Conservation (phyloP, 1,140 invertebrate genomes). For the Penaeus japonicus region DNA sequence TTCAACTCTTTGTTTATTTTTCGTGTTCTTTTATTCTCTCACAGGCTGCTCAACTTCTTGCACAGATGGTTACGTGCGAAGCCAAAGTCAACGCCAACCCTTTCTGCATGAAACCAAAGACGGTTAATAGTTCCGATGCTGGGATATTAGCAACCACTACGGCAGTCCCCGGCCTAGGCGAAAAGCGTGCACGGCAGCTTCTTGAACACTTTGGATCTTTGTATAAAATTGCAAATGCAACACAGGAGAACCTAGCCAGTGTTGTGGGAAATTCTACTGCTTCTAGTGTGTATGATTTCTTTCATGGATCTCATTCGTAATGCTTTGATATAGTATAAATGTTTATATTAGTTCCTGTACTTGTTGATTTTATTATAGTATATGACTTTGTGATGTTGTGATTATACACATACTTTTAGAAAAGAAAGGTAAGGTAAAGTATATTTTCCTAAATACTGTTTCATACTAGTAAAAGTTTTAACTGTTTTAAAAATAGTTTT, state of each 20-base stretch:
- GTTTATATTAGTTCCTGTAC: too few species aligned
- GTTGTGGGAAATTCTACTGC: slow-evolving; percentile 2
- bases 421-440: too few species aligned
- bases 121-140: not conserved
- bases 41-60: slow-evolving; percentile 19
- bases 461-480: too few species aligned
- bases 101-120: not conserved
- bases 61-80: not conserved
- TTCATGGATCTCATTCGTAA: not conserved
- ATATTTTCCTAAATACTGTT: too few species aligned
- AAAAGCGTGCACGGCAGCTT: not conserved
- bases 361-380: too few species aligned
- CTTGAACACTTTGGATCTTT: slow-evolving; percentile 16
- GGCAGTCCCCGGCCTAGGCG: not conserved
- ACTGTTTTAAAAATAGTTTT: too few species aligned
- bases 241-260: not conserved
- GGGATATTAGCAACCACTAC: not conserved
- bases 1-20: not conserved
- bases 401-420: too few species aligned
- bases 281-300: not conserved
- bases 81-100: slow-evolving; percentile 3
- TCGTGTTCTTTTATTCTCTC: not conserved
- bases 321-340: too few species aligned
- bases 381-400: too few species aligned
- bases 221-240: not conserved